Conservation (phyloP, 2,113 vertebrate genomes). For the Neolamprologus fasciatus region DNA sequence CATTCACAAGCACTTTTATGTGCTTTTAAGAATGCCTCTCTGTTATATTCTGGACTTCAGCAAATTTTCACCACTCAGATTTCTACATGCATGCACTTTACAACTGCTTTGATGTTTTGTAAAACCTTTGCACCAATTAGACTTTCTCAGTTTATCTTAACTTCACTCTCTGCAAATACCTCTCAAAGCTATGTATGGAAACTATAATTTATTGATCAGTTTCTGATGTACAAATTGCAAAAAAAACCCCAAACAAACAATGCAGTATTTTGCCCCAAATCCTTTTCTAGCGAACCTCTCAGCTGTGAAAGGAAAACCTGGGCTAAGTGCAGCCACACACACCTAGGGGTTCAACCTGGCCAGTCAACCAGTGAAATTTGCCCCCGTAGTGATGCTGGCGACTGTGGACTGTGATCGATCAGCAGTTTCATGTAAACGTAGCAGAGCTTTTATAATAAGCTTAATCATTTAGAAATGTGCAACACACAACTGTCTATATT, state of each 20-base stretch:
- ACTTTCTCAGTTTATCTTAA: neutral
- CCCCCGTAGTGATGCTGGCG: neutral
- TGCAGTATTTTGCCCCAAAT: neutral
- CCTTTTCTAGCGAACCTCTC: neutral
- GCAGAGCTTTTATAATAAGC: neutral
- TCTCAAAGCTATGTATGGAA: neutral
- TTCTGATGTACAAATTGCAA: neutral
- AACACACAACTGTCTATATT: fast-evolving
- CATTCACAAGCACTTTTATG: neutral
- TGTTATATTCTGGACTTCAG: neutral
- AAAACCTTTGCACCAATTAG: neutral
- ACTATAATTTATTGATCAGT: neutral
- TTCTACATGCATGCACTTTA: neutral
- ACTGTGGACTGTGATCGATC: fast-evolving
- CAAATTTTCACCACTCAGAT: neutral
- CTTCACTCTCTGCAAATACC: neutral
- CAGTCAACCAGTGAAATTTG: neutral
- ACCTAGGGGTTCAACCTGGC: neutral
- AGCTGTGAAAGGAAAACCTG: neutral
- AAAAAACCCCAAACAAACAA: fast-evolving
- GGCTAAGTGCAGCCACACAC: neutral
- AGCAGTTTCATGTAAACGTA: neutral
- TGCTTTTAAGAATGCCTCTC: neutral
- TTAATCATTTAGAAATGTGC: neutral
- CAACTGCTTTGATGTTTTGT: neutral